Conservation (phyloP, 92 coral and sea anemone genomes). For the Parazoanthus darwini region DNA sequence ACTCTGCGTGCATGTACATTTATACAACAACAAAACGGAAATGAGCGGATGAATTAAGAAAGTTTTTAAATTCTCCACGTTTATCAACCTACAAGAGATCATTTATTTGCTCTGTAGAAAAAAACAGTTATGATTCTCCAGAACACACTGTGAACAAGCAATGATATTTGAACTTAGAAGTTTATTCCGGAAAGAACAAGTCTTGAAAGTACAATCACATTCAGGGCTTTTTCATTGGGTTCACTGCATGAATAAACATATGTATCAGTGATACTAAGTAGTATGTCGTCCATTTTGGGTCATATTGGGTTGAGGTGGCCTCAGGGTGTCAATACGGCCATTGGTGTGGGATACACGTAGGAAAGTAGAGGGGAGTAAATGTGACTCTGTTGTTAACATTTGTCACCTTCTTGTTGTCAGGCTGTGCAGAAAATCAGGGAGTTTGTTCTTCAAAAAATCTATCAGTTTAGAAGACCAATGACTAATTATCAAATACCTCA, state of each 20-base stretch:
- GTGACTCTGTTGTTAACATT: not conserved
- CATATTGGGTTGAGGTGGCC: too few species aligned
- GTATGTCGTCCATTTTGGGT: too few species aligned
- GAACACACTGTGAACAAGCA: not conserved
- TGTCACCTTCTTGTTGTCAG: conserved; percentile 40
- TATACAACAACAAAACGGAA: too few species aligned
- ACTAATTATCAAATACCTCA: conserved; percentile 98
- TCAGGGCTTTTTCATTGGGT: not conserved
- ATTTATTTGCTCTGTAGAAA: too few species aligned
- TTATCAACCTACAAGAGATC: too few species aligned
- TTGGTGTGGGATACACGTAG: not conserved
- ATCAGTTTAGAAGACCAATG: conserved; percentile 93
- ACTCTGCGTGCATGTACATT: too few species aligned
- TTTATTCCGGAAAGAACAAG: not conserved
- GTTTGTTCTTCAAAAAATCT: conserved; percentile 82
- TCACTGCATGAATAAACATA: too few species aligned
- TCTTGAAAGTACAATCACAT: not conserved
- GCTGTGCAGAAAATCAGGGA: conserved; percentile 98
- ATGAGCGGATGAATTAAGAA: too few species aligned
- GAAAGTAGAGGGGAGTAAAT: not conserved
- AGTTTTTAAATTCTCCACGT: too few species aligned
- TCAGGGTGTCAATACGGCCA: too few species aligned
- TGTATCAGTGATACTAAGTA: too few species aligned
- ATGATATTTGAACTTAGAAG: too few species aligned
- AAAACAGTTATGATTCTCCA: not conserved